Evolutionary conservation across 2,888 invertebrate species (phyloP), one percentile per base, ranked within the genome.

Genomic region (Notocelia uddmanniana): DNA sequence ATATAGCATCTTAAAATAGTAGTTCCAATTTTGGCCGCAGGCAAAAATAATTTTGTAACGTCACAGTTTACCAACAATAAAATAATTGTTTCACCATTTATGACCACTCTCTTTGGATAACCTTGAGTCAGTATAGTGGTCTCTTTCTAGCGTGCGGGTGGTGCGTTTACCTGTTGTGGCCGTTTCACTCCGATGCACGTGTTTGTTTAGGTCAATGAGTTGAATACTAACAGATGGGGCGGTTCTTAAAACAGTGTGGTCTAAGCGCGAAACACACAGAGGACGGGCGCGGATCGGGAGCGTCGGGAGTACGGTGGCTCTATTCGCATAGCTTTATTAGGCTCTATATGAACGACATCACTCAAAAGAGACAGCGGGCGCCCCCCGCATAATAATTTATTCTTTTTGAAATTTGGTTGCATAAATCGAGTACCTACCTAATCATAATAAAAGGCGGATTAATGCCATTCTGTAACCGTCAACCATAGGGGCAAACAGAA

Each of bases 71-170:
- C 80, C 76, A 85, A 87, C 85, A 83, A 84, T 81, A 81, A 83
- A 86, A 85, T 83, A 83, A 80, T 78, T 84, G 85, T 88, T 88
- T 86, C 88, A 81, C 85, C 86, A 89, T 85, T 90, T 86, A 83
- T 83, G 82, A 81, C 83, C 79, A 74, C 87, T 88, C 89, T 87
- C 88, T 86, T 89, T 82, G 80, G 80, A 81, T 89, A 77, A 90
- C 90, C 92, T 92, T 90, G 92, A 80, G 85, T 67, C 74, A 77
- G 68, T 85, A 74, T 81, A 58, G 69, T 83, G 76, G 74, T 90
- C 89, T 79, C 81, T 78, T 52, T 92, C 85, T 80, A 13, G 55
- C 86, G 50, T 57, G 45, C 26, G 18, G 54, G 73, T 75, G 81
- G 80, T 71, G 55, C 37, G 71, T 73, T 77, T 80, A 83, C 83